Conservation (phyloP, 2,113 vertebrate species). For the Potamarius usumacintae region DNA sequence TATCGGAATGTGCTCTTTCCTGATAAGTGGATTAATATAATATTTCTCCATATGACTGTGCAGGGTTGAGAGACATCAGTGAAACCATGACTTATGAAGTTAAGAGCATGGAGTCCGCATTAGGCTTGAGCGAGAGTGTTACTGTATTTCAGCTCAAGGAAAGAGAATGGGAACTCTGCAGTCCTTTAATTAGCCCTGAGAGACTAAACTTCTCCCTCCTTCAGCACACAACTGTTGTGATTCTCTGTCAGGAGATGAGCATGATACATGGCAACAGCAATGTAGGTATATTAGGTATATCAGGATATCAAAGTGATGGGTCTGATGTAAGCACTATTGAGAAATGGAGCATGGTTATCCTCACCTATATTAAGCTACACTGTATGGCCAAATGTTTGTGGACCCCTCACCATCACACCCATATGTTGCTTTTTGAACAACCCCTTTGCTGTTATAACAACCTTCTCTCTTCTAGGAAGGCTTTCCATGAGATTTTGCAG, state of each 20-base stretch:
- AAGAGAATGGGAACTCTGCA: slow-evolving; percentile 22
- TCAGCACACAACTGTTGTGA: not conserved
- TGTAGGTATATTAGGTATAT: not conserved
- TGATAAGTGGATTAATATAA: slow-evolving; percentile 65
- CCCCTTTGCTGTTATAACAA: not conserved
- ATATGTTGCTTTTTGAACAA: not conserved
- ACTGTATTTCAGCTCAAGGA: slow-evolving; percentile 44
- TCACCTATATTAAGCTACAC: not conserved
- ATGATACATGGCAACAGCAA: not conserved
- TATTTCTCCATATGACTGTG: slow-evolving; percentile 55
- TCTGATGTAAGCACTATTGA: not conserved
- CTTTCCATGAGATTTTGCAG: not conserved
- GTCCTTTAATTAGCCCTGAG: slow-evolving; percentile 49
- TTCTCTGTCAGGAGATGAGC: not conserved
- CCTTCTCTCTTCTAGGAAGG: not conserved
- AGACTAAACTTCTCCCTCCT: not conserved
- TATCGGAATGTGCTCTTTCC: slow-evolving; percentile 61
- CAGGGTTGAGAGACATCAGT: slow-evolving; percentile 53
- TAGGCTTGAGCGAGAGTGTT: slow-evolving; percentile 40
- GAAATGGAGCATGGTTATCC: not conserved
- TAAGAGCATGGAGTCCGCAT: slow-evolving; percentile 50
- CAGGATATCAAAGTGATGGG: not conserved
- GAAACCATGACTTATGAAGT: slow-evolving; percentile 54
- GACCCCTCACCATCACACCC: not conserved
- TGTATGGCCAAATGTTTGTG: not conserved